These are phyloP conservation scores for Diacarnus erythraeanus DNA, from an alignment of 37 sponge, comb jelly and placozoan genomes.

Conservation along the genomic window DNA sequence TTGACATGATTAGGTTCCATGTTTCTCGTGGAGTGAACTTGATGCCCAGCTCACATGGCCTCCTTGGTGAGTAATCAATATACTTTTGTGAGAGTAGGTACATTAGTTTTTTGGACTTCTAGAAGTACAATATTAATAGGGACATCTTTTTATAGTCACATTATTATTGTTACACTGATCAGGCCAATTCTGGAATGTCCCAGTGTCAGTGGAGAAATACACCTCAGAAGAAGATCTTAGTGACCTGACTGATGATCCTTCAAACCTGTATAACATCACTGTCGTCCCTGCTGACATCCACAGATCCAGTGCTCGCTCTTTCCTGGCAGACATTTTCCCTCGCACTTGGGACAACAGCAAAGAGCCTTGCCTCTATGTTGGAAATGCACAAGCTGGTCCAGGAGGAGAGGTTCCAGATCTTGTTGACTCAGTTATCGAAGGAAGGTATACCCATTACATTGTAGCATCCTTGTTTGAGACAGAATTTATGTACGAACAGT, in stretches of 20 bases:
- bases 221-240: background rate
- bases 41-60: slow-evolving; percentile 67
- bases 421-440: slow-evolving; percentile 61
- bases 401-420: slow-evolving; percentile 11
- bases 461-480: slow-evolving; percentile 20
- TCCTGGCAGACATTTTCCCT: slow-evolving; percentile 37
- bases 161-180: background rate
- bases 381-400: slow-evolving; percentile 64
- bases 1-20: slow-evolving; percentile 56
- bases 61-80: slow-evolving; percentile 58
- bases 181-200: slow-evolving; percentile 89
- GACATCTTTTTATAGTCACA: too few relatives aligned
- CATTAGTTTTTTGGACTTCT: too few relatives aligned
- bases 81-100: background rate
- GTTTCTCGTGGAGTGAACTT: slow-evolving; percentile 66
- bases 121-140: too few relatives aligned
- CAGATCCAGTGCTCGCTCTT: slow-evolving; percentile 15
- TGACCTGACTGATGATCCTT: background rate
- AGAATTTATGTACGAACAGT: slow-evolving; percentile 14
- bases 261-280: slow-evolving; percentile 26
- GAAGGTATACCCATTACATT: slow-evolving; percentile 49
- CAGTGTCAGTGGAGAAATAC: slow-evolving; percentile 22
- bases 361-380: slow-evolving; percentile 59
- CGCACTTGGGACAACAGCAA: slow-evolving; percentile 63
- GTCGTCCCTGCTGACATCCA: slow-evolving; percentile 24